phyloP scores from a whole-genome alignment of 2,113 vertebrate species.

The Indicator maculatus region DNA sequence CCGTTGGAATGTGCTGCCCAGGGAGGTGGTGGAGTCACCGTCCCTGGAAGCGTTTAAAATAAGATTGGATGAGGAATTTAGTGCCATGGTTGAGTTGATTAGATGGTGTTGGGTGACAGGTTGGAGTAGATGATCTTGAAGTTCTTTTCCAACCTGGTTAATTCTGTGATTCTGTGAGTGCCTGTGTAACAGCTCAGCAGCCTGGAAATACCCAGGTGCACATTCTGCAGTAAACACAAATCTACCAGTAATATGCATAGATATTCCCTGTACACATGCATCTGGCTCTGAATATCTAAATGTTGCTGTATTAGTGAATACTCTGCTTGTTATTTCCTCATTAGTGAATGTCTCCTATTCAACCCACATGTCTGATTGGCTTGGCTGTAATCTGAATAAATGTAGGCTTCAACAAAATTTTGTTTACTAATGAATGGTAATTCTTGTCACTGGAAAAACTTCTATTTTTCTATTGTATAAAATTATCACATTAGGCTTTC shows the following conservation, averaged over 20 bases:
- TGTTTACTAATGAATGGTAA: slow-evolving; percentile 2
- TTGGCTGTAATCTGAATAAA: slow-evolving; percentile 33
- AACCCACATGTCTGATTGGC: background rate
- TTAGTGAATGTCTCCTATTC: slow-evolving; percentile 22
- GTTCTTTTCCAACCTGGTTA: too few species aligned
- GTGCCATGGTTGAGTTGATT: too few species aligned
- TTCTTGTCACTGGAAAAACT: background rate
- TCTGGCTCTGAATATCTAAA: background rate
- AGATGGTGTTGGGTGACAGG: too few species aligned
- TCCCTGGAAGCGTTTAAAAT: too few species aligned
- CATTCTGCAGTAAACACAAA: background rate
- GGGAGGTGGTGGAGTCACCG: too few species aligned
- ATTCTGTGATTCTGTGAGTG: background rate
- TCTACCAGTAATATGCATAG: background rate
- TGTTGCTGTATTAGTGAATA: background rate
- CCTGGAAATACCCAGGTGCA: slow-evolving; percentile 21
- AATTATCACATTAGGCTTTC: background rate
- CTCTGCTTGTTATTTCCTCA: slow-evolving; percentile 33
- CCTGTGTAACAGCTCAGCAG: background rate
- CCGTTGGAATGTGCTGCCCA: too few species aligned
- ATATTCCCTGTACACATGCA: background rate
- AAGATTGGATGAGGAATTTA: too few species aligned
- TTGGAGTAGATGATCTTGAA: too few species aligned
- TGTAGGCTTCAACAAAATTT: slow-evolving; percentile 5
- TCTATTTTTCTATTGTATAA: slow-evolving; percentile 1